Evolutionary conservation across 2,113 vertebrate species (phyloP), one percentile per base, ranked within the genome.

Genomic region (Elanoides forficatus): DNA sequence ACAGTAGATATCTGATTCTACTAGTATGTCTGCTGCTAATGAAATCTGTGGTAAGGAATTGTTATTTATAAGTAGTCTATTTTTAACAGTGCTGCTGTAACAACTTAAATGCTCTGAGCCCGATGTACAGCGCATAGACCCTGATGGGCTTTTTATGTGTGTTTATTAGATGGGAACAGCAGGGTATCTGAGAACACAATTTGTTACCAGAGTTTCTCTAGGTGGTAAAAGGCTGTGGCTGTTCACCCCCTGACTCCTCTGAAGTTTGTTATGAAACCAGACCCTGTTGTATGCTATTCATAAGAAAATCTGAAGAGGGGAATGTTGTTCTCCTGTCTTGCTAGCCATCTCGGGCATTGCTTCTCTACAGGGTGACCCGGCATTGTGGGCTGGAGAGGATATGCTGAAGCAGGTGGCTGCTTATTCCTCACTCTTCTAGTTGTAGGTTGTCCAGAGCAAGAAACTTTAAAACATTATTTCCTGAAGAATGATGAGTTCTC

Each of bases 81-180:
- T 96, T 96, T 90, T 95, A 88, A 79, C 15, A 27, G 42, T 56
- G 71, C 67, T 96, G 56, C 74, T 95, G 56, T 80, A 95, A 63
- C 43, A 63, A 9, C 65, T 68, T 88, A 80, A 90, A 62, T 58
- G 47, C 47, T 90, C 56, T 52, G 25, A 93, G 75, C 73, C 45
- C 48, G 36, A 2, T 25, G 55, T 81, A 59, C 50, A 62, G 32
- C 36, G 8, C 59, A 23, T 8, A 34, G 48, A 53, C 58, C 42
- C 55, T 71, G 71, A 42, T 74, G 52, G 68, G 75, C 55, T 86
- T 78, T 88, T 71, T 88, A 55, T 81, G 25, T 45, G 20, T 76
- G 67, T 85, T 82, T 81, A 67, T 95, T 95, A 68, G 66, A 59
- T 48, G 34, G 86, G 32, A 92, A 58, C 79, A 92, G 81, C 74